phyloP scores from a whole-genome alignment of 92 coral and sea anemone species.

The Heliopora coerulea region DNA sequence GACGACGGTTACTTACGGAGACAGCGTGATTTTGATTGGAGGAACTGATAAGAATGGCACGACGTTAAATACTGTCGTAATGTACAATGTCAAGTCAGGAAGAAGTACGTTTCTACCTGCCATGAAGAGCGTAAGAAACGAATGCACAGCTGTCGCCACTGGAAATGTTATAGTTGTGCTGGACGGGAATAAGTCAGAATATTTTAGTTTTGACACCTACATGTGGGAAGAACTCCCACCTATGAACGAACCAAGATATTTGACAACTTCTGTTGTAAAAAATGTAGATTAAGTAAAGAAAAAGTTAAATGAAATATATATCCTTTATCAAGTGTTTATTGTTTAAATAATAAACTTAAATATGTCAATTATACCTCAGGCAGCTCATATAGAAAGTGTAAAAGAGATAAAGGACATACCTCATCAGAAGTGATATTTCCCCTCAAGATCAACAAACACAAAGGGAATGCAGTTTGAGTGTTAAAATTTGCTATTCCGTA shows the following conservation, averaged over 20 bases:
- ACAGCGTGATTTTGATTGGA: constrained; percentile 1
- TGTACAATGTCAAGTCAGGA: constrained; percentile 42
- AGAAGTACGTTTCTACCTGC: constrained; percentile 60
- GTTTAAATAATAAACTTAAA: no score
- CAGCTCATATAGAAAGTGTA: no score
- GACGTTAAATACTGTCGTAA: constrained; percentile 6
- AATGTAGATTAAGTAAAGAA: no score
- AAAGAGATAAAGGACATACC: no score
- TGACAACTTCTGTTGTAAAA: neutral
- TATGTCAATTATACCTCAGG: no score
- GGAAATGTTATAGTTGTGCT: constrained; percentile 61
- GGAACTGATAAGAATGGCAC: neutral
- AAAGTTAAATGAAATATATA: no score
- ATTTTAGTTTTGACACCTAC: no score
- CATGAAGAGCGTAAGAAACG: constrained; percentile 20
- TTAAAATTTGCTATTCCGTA: no score
- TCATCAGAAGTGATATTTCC: no score
- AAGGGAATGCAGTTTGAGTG: no score
- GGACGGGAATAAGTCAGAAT: constrained; percentile 72
- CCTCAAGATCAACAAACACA: no score
- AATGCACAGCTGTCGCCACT: constrained; percentile 67
- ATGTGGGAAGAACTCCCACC: neutral
- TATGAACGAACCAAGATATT: neutral
- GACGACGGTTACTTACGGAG: constrained; percentile 13
- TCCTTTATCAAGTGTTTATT: no score